Base-by-base conservation (phyloP, 2,113 vertebrate species). In the Artemisiospiza belli region DNA sequence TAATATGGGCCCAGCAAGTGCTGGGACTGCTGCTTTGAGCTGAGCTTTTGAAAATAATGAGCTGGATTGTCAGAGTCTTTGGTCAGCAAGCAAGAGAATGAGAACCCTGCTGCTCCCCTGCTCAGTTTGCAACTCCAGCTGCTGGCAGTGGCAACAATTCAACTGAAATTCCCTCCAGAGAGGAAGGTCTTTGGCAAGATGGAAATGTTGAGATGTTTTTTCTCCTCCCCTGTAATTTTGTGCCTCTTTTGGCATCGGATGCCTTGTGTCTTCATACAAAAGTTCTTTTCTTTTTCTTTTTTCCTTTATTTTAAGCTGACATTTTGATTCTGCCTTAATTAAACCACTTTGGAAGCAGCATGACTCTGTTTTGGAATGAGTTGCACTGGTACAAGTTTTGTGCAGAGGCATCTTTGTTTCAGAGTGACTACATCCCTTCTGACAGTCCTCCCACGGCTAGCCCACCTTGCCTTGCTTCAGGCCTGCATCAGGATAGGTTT, bases 291-390 rank as follows among this genome's bases (percentile, higher is more conserved):
- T 83, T 81, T 55, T 61, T 35, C 10, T 43, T 61, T 59, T 41
- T 31, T 20, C 33, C 25, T 33, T 46, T 64, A 82, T 91, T 95
- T 82, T 76, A 63, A 86, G 59, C 73, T 97, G 89, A 95, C 93
- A 95, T 95, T 95, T 96, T 95, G 89, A 84, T 96, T 94, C 58
- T 62, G 78, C 94, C 93, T 91, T 95, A 94, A 95, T 96, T 97
- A 94, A 94, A 79, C 74, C 78, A 85, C 87, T 96, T 95, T 73
- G 59, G 63, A 92, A 96, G 67, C 87, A 91, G 93, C 84, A 94
- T 80, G 82, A 92, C 81, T 95, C 78, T 94, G 33, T 92, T 94
- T 83, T 70, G 89, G 67, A 92, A 82, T 69, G 87, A 92, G 41
- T 62, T 95, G 69, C 75, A 25, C 46, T 58, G 49, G 93, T 94